Base-by-base conservation (phyloP, 1,140 invertebrate genomes). In the Orchesella cincta region DNA sequence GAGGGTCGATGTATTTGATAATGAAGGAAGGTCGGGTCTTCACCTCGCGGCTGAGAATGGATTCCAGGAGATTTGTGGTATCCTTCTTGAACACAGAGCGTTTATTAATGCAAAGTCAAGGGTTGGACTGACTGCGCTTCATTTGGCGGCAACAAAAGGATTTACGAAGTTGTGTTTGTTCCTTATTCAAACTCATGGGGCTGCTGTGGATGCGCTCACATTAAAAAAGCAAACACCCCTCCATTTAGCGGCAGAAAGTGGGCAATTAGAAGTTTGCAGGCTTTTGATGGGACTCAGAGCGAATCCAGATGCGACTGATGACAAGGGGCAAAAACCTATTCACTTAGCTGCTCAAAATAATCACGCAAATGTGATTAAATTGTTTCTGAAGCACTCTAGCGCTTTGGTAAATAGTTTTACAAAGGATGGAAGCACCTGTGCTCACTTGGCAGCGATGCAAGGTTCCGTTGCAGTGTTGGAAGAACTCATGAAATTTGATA, bases 401-500 rank as follows among this genome's bases (percentile, higher is more conserved):
- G 96, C 94, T 82, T 87, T 97, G 51, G 94, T 97, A 33, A 94
- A 95, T 88, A 94, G 95, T 39, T 94, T 93, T n/a, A 97, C 95
- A 16, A 81, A 91, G 89, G 94, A 97, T 84, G 97, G 97, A 1
- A 97, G 97, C 85, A 99, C 97, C 0, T 98, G 97, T 84, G 97
- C 97, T 1, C 98, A 99, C 83, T 99, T 99, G 81, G 97, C 98
- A 1, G 97, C 97, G 14, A 96, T 96, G 87, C 97, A 98, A 86
- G 98, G 97, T 23, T 97, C 95, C 78, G 93, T 98, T 0, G 93
- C 95, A 79, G 97, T 99, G 36, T 95, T 99, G 75, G 94, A 98
- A 86, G 97, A 99, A 85, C 88, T 99, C 33, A 98, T 99, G 97
- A 96, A 96, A 85, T 99, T 99, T 84, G 97, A 99, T 87, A 90